phyloP scores from a whole-genome alignment of 2,888 invertebrate species.

The Dendrolimus pini region DNA sequence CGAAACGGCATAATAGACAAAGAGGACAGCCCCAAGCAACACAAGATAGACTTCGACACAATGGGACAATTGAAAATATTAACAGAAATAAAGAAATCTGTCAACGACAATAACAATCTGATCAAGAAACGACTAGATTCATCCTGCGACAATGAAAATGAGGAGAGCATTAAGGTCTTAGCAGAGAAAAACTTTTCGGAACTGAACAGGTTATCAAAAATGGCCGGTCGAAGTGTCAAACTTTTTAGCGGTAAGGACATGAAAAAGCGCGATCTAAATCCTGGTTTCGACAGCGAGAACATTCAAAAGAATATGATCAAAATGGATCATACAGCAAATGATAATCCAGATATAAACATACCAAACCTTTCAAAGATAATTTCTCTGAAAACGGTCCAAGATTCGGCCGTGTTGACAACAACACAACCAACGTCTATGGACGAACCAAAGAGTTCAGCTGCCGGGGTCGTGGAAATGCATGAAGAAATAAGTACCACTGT shows the following conservation, averaged over 20 bases:
- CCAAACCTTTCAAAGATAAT: slow-evolving; percentile 61
- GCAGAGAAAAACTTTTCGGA: slow-evolving; percentile 69
- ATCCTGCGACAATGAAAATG: slow-evolving; percentile 23
- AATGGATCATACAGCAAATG: slow-evolving; percentile 17
- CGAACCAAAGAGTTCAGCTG: slow-evolving; percentile 52
- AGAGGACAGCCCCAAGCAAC: slow-evolving; percentile 16
- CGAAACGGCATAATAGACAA: slow-evolving; percentile 57
- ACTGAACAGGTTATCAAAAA: slow-evolving; percentile 58
- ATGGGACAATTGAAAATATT: slow-evolving; percentile 55
- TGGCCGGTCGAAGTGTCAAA: slow-evolving; percentile 65
- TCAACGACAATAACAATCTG: slow-evolving; percentile 62
- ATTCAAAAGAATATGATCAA: slow-evolving; percentile 36
- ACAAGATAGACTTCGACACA: slow-evolving; percentile 34
- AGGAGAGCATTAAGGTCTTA: slow-evolving; percentile 49
- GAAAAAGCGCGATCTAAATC: slow-evolving; percentile 51
- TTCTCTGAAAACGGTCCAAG: slow-evolving; percentile 44
- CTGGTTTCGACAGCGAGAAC: slow-evolving; percentile 60
- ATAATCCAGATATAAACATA: slow-evolving; percentile 51
- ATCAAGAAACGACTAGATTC: slow-evolving; percentile 58
- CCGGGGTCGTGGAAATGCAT: slow-evolving; percentile 36
- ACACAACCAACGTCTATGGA: slow-evolving; percentile 63
- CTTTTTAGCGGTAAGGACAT: slow-evolving; percentile 52
- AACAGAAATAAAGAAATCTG: slow-evolving; percentile 60
- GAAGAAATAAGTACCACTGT: slow-evolving; percentile 7
- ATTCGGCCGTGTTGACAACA: slow-evolving; percentile 24